phyloP scores from a whole-genome alignment of 2,797 vertebrate species.

The Acipenser ruthenus region DNA sequence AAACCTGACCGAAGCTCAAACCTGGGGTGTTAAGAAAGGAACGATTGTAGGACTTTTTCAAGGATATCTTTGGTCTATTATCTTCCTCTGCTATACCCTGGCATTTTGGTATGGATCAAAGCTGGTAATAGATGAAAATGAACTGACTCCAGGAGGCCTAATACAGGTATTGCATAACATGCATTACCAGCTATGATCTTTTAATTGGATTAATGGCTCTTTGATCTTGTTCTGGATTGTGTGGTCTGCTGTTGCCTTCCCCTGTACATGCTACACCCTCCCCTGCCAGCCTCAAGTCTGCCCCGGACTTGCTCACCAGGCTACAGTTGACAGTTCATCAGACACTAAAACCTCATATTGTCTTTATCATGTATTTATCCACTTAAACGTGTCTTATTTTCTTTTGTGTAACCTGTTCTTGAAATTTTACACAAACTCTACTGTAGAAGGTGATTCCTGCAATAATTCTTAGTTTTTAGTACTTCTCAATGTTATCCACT shows the following conservation, averaged over 20 bases:
- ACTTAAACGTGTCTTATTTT: no score
- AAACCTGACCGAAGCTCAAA: conserved; percentile 59
- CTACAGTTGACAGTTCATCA: no score
- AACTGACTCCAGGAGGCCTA: conserved; percentile 61
- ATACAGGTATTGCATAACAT: conserved; percentile 49
- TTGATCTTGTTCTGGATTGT: not conserved
- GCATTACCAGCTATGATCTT: not conserved
- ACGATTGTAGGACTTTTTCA: conserved; percentile 58
- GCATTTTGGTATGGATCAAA: conserved; percentile 74
- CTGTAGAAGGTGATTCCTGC: no score
- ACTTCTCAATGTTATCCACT: no score
- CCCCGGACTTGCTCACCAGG: no score
- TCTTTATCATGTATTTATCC: no score
- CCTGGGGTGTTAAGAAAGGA: conserved; percentile 67
- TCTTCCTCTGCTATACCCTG: conserved; percentile 64
- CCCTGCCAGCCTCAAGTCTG: no score
- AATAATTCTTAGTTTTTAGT: no score
- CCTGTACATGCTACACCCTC: no score
- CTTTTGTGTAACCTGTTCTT: no score
- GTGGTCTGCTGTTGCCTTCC: not conserved
- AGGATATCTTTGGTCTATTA: conserved; percentile 66
- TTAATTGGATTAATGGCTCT: not conserved
- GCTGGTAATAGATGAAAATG: conserved; percentile 62
- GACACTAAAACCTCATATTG: no score
- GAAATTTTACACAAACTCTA: no score